Evolutionary conservation across 2,888 invertebrate species (phyloP).

Genomic region (Mechanitis messenoides): DNA sequence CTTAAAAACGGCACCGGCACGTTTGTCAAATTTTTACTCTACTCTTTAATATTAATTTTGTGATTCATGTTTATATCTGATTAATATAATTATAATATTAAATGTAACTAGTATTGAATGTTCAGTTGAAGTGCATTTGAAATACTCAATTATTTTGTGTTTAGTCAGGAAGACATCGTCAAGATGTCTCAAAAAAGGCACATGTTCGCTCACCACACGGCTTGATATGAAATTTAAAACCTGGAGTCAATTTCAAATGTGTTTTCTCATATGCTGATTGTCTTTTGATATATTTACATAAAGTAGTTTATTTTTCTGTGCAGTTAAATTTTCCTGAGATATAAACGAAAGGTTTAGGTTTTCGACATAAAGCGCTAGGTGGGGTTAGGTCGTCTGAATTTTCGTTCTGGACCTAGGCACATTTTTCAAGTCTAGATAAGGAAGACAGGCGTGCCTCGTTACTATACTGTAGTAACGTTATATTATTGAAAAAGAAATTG

Average conservation of each 20-base stretch:
- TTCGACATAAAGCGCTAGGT: conserved; percentile 49
- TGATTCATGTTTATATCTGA: conserved; percentile 42
- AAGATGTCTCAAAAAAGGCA: conserved; percentile 67
- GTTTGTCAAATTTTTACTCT: conserved; percentile 68
- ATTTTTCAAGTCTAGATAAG: conserved; percentile 25
- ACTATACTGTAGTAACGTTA: conserved; percentile 17
- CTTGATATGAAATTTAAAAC: conserved; percentile 37
- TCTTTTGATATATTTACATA: conserved; percentile 25
- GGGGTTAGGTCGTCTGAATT: conserved; percentile 60
- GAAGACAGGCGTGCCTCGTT: conserved; percentile 26
- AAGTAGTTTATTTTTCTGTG: conserved; percentile 8
- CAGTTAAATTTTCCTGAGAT: conserved; percentile 17
- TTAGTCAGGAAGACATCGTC: conserved; percentile 48
- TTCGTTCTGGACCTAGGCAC: conserved; percentile 22
- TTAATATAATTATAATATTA: conserved; percentile 36
- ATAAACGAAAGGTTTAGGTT: conserved; percentile 34
- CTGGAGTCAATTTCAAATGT: conserved; percentile 36
- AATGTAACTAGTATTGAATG: conserved; percentile 39
- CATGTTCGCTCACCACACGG: conserved; percentile 64
- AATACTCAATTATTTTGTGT: conserved; percentile 48
- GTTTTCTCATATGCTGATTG: conserved; percentile 36
- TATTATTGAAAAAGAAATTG: conserved; percentile 6
- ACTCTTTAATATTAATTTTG: conserved; percentile 49
- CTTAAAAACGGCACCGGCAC: conserved; percentile 68
- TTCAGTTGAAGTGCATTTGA: conserved; percentile 38